Evolutionary conservation across 2,113 vertebrate species (phyloP).

Genomic region (Geococcyx californianus): DNA sequence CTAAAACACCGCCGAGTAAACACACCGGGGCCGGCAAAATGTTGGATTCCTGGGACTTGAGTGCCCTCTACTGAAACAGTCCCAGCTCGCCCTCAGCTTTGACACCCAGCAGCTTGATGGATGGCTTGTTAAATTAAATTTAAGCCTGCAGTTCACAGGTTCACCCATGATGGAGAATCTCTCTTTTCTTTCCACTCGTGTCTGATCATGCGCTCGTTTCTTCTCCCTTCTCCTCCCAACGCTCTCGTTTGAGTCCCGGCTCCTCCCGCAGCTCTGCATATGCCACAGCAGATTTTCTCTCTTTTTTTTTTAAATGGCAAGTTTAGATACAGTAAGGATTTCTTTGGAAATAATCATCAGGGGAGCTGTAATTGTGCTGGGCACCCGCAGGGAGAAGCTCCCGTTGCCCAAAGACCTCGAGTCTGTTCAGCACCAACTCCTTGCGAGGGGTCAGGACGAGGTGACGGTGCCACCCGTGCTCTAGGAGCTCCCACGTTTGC

Average conservation of each 20-base stretch:
- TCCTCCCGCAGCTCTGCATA: background rate
- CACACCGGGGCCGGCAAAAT: constrained; percentile 65
- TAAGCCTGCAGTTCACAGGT: background rate
- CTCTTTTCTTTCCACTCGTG: background rate
- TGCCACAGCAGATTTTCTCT: background rate
- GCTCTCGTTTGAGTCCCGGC: fast-evolving
- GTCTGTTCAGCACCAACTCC: fast-evolving
- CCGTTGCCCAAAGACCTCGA: no score
- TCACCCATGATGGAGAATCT: background rate
- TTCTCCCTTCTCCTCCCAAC: background rate
- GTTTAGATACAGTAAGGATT: fast-evolving
- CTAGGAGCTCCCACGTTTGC: fast-evolving
- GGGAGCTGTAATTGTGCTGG: fast-evolving
- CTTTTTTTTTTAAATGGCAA: background rate
- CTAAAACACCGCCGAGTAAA: constrained; percentile 70
- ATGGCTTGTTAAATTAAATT: background rate
- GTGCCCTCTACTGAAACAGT: constrained; percentile 89
- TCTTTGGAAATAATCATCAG: fast-evolving
- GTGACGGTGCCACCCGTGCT: fast-evolving
- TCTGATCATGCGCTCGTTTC: fast-evolving
- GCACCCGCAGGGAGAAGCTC: background rate
- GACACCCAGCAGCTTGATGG: background rate
- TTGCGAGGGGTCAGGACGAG: background rate
- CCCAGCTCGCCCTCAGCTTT: constrained; percentile 62
- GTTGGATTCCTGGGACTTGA: constrained; percentile 84